Conservation (phyloP, 2,113 vertebrate genomes). For the Hemiscyllium ocellatum region DNA sequence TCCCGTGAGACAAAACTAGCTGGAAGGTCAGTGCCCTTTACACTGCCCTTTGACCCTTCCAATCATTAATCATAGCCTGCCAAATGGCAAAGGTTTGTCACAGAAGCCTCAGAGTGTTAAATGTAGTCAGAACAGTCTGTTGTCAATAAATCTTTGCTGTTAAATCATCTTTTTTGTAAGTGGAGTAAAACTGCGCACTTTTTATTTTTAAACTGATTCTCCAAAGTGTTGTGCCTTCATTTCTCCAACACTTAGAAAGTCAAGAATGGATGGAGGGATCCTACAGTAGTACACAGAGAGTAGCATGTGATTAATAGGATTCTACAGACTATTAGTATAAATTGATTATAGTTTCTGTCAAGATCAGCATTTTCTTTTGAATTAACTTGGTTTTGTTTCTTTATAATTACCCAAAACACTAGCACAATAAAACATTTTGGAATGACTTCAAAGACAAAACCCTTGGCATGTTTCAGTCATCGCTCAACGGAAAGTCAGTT, state of each 20-base stretch:
- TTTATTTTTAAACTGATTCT: neutral
- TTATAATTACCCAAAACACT: slow-evolving; percentile 48
- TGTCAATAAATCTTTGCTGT: slow-evolving; percentile 28
- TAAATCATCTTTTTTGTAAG: slow-evolving; percentile 33
- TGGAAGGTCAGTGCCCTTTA: slow-evolving; percentile 45
- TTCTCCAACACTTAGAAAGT: neutral
- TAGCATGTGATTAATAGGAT: slow-evolving; percentile 56
- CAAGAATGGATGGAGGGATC: slow-evolving; percentile 43
- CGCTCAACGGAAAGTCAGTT: slow-evolving; percentile 30
- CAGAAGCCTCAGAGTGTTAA: slow-evolving; percentile 40
- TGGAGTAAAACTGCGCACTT: slow-evolving; percentile 22
- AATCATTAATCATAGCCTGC: slow-evolving; percentile 53
- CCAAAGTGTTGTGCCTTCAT: neutral
- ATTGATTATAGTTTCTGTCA: slow-evolving; percentile 50
- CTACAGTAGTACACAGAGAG: slow-evolving; percentile 24
- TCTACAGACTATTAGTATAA: slow-evolving; percentile 48
- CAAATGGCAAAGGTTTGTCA: slow-evolving; percentile 44
- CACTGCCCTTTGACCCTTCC: slow-evolving; percentile 44
- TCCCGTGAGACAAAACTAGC: slow-evolving; percentile 44
- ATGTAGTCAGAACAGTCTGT: slow-evolving; percentile 9
- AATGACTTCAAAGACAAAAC: slow-evolving; percentile 42
- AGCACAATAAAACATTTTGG: slow-evolving; percentile 45
- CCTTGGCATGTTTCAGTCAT: slow-evolving; percentile 44
- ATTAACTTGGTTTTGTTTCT: slow-evolving; percentile 51
- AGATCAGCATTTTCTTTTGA: slow-evolving; percentile 55